Base-by-base conservation (phyloP, 2,888 invertebrate genomes). In the Sphaeridia pumilis region DNA sequence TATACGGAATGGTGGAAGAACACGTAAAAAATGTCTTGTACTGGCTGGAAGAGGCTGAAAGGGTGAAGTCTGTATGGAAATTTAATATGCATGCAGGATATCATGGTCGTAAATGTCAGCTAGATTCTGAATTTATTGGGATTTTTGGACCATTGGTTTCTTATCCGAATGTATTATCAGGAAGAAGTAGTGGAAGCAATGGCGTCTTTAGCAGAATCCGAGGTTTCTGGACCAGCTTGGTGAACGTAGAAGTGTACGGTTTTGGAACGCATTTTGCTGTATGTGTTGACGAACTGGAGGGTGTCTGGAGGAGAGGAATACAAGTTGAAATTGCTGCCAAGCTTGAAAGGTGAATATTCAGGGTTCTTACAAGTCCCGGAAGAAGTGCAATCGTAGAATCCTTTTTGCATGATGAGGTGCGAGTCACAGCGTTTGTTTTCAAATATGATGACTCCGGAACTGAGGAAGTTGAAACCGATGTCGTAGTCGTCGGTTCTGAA, bases 391-490 rank as follows among this genome's bases (percentile, higher is more conserved):
- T 22, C 26, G 27, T 35, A 27, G 12, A 51, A 36, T 12, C 51
- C 51, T 28, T 51, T 51, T n/a, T 46, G 45, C 4, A 26, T 26
- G 14, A 22, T 12, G 10, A 35, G 21, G 17, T 51, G 51, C 4
- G 51, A 45, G 17, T 51, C 51, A 21, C 35, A 46, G 36, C 46
- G 26, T 10, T 4, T 5, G 12, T 27, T 24, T 17, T 24, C n/a
- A 46, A 22, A 51, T n/a, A 51, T 10, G 5, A 22, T 25, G 21
- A 22, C 36, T 22, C 45, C 46, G 7, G 20, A 36, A 4, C 20
- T 20, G n/a, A 38, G 4, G 22, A 51, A 51, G 17, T 46, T 24
- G 22, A 51, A 51, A 26, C 51, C 51, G 46, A 51, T 43, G 26
- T 51, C 51, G 35, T 51, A 38, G 22, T 25, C 20, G 20, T 51